These are phyloP conservation scores for Cuniculus paca DNA, from an alignment of 2,797 vertebrate species.

Conservation along the genomic window DNA sequence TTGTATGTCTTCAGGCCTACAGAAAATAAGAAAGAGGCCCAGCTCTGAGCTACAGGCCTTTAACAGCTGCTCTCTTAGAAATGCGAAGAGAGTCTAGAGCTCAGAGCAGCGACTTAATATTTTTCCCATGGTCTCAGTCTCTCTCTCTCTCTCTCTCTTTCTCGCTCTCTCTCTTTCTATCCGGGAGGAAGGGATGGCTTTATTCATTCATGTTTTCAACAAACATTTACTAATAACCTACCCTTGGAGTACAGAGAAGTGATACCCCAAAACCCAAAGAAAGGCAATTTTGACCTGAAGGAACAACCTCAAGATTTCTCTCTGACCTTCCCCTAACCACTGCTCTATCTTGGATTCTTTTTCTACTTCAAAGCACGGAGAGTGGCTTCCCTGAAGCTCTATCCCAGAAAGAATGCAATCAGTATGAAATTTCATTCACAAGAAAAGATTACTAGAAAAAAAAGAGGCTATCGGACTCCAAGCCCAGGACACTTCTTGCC, in stretches of 20 bases:
- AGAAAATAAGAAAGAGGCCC: constrained; percentile 54
- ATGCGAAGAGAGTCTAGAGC: constrained; percentile 38
- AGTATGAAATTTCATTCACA: neutral
- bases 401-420: neutral
- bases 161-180: neutral
- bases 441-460: neutral
- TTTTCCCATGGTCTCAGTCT: neutral
- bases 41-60: neutral
- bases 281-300: neutral
- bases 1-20: constrained; percentile 12
- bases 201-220: neutral
- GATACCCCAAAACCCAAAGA: neutral
- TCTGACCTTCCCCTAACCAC: neutral
- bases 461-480: neutral
- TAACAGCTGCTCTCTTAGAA: constrained; percentile 36
- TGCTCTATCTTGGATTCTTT: neutral
- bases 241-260: neutral
- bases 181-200: neutral
- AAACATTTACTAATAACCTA: neutral
- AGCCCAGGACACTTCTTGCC: neutral
- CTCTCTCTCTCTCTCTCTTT: neutral
- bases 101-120: neutral
- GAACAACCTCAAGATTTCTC: neutral
- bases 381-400: neutral
- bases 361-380: neutral